Conservation (phyloP, 2,888 invertebrate species). For the Lasiommata megera region DNA sequence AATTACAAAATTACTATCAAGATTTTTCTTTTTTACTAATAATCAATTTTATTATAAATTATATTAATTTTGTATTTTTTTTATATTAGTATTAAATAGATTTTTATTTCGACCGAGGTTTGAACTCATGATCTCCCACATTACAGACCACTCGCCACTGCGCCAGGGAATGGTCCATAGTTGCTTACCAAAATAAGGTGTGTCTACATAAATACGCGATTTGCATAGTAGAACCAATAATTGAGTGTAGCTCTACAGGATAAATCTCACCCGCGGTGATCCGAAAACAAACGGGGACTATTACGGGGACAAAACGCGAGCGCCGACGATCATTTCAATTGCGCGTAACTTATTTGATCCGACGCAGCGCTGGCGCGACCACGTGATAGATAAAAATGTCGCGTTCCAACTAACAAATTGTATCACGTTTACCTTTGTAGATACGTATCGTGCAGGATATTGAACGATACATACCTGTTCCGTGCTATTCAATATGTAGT, state of each 20-base stretch:
- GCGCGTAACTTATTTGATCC: constrained; percentile 20
- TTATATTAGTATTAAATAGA: no score
- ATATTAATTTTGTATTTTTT: no score
- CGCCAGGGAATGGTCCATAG: no score
- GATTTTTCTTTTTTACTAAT: no score
- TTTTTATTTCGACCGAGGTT: no score
- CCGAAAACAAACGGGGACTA: constrained; percentile 14
- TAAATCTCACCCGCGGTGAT: constrained; percentile 12
- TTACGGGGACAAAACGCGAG: constrained; percentile 9
- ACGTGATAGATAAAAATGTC: constrained; percentile 28
- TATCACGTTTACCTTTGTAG: constrained; percentile 10
- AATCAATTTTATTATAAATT: no score
- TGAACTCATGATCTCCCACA: no score
- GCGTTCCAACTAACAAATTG: constrained; percentile 19
- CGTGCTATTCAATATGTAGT: no score
- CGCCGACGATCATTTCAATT: constrained; percentile 21
- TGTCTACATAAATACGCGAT: neutral
- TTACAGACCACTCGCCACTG: no score
- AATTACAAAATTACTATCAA: no score
- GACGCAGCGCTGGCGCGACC: constrained; percentile 9
- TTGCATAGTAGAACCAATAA: constrained; percentile 11
- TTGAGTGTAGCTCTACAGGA: constrained; percentile 4
- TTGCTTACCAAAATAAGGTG: no score
- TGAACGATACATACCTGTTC: no score
- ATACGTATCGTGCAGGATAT: neutral